Conservation (phyloP, 2,113 vertebrate species). For the Solea solea region DNA sequence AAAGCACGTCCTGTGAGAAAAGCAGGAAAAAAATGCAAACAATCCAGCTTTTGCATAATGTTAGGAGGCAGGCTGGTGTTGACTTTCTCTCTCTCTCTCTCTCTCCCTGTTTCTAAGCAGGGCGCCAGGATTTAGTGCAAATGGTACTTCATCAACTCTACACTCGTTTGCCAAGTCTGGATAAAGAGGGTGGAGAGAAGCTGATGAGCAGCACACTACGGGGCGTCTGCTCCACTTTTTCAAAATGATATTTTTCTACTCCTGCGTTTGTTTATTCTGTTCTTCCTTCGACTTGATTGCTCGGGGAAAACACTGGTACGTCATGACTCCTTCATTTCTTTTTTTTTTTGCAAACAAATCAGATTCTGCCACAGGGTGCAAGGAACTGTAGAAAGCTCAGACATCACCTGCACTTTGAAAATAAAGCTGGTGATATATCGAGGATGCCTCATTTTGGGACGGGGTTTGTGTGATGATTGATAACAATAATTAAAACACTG, state of each 20-base stretch:
- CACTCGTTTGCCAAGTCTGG: slow-evolving; percentile 48
- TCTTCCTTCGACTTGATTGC: background rate
- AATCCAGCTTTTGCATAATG: slow-evolving; percentile 78
- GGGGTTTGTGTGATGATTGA: slow-evolving; percentile 29
- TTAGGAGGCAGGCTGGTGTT: slow-evolving; percentile 76
- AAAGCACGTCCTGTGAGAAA: slow-evolving; percentile 17
- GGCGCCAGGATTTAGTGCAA: slow-evolving; percentile 76
- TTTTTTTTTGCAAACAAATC: slow-evolving; percentile 3
- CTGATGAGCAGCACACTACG: slow-evolving; percentile 41
- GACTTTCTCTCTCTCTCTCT: slow-evolving; percentile 29
- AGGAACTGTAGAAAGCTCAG: slow-evolving; percentile 37
- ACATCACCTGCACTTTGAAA: slow-evolving; percentile 67
- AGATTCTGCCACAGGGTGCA: slow-evolving; percentile 28
- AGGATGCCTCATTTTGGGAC: slow-evolving; percentile 20
- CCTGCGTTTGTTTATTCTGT: background rate
- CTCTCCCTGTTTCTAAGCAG: slow-evolving; percentile 45
- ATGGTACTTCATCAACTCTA: slow-evolving; percentile 55
- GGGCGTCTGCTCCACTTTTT: slow-evolving; percentile 23
- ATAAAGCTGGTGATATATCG: slow-evolving; percentile 67
- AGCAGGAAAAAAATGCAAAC: slow-evolving; percentile 25
- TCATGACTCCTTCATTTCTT: slow-evolving; percentile 16
- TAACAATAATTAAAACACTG: slow-evolving; percentile 54
- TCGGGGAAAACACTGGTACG: slow-evolving; percentile 16
- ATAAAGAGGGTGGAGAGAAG: slow-evolving; percentile 42
- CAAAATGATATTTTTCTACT: slow-evolving; percentile 17